Conservation (phyloP, 2,888 invertebrate genomes). For the Pediacus dermestoides region DNA sequence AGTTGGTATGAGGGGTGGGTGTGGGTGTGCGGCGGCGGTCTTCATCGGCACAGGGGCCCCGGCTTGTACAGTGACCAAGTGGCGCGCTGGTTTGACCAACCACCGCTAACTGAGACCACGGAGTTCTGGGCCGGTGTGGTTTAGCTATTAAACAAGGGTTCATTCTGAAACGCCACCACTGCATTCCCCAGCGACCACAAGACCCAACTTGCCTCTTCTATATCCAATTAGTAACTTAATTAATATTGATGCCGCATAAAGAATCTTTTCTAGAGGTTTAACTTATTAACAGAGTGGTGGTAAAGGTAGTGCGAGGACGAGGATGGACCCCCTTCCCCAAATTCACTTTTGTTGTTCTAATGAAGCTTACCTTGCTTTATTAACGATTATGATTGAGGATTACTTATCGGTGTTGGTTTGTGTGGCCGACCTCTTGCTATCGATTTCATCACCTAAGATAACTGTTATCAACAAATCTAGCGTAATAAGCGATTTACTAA, state of each 20-base stretch:
- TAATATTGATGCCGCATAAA: slow-evolving; percentile 38
- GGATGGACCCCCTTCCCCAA: too few species aligned
- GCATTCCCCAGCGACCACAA: slow-evolving; percentile 36
- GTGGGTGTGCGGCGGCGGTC: too few species aligned
- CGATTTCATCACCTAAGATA: too few species aligned
- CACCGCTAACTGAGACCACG: slow-evolving; percentile 39
- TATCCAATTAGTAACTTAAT: slow-evolving; percentile 41
- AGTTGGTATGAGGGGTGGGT: too few species aligned
- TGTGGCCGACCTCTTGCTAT: too few species aligned
- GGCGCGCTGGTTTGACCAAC: slow-evolving; percentile 32
- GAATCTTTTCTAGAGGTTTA: slow-evolving; percentile 26
- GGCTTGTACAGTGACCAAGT: slow-evolving; percentile 32
- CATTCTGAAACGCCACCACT: slow-evolving; percentile 30
- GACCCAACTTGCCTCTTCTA: slow-evolving; percentile 36
- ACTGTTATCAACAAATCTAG: too few species aligned
- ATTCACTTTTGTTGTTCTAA: slow-evolving; percentile 4
- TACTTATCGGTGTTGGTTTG: too few species aligned
- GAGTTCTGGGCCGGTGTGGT: slow-evolving; percentile 36
- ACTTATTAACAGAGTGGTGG: slow-evolving; percentile 21
- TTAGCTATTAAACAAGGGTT: slow-evolving; percentile 41
- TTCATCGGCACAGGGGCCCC: slow-evolving; percentile 11
- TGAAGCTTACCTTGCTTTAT: slow-evolving; percentile 1
- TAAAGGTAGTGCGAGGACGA: slow-evolving; percentile 6
- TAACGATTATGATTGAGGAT: too few species aligned
- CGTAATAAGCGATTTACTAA: too few species aligned